Evolutionary conservation across 2,888 invertebrate species (phyloP), one percentile per base, ranked within the genome.

Genomic region (Stenichneumon culpator): DNA sequence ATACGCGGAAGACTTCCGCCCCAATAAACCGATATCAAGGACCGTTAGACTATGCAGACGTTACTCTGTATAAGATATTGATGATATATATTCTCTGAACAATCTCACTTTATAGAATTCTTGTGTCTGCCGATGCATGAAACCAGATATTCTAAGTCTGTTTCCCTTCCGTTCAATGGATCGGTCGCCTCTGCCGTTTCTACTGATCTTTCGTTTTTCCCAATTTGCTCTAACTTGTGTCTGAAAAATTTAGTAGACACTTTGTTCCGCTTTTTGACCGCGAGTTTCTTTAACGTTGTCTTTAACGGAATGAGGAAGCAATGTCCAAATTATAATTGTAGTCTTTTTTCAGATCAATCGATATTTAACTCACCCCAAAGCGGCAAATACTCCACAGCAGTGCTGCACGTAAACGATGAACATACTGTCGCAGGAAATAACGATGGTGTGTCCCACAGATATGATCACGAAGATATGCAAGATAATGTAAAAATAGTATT

Each of bases 401-500:
- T 77, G 77, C 36, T 22, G 22, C n/a, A 67, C 77, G 52, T 63
- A 63, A 22, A 67, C 44, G n/a, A 65, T 67, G 19, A 67, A 57
- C 19, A 68, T 50, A 11, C 28, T 9, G 1, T 63, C 63, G 39
- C 39, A 44, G 22, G 67, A 36, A 14, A 3, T 67, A 16, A 4
- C 47, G 16, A 69, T 70, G 11, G 47, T 22, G 32, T 75, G 5
- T 2, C 75, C 19, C 47, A 70, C 54, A 1, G 74, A 57, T 25
- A 60, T 25, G 36, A 69, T 63, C 3, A 79, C 19, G 28, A 70
- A 83, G 5, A 47, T 75, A n/a, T 47, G 79, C n/a, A 19, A 28
- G n/a, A 83, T 79, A 1, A 83, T 47, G 54, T 79, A 72, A 75
- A 75, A 75, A 70, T 83, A 83, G 47, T 80, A 80, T 67, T 84